Base-by-base conservation (phyloP, 1,140 invertebrate genomes). In the Eubasilissa regina region DNA sequence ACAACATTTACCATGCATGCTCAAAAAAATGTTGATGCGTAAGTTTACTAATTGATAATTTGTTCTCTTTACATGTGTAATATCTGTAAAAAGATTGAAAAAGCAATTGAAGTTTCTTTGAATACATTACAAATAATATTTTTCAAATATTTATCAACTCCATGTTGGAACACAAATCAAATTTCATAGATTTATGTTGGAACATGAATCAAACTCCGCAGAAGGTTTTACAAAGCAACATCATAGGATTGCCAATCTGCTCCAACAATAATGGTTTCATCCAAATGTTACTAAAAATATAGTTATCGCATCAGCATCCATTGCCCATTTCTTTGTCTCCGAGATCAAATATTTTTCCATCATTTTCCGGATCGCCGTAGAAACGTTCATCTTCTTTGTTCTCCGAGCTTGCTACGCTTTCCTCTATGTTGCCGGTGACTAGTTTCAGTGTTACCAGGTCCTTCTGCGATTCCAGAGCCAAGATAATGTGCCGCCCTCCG, bases 401-500 rank as follows among this genome's bases (percentile, higher is more conserved):
- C 8, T 21, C 44, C 0, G 12, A 44, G 43, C 12, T n/a, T 15
- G 62, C n/a, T 70, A 85, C 85, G 11, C 81, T 79, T 4, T 86
- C 85, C 76, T 88, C 87, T n/a, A 83, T 80, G 17, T 86, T 84
- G 6, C 92, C 92, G 79, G 89, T 87, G 4, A 82, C 60, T 8
- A 93, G 85, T 48, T 92, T 88, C 4, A 96, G 87, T 64, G 93
- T 93, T 0, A 94, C 86, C 19, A 95, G 88, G 47, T 91, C 88
- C 75, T 89, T 87, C 77, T 89, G 88, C 83, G 91, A 91, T 81
- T 92, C 91, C 47, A 93, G 83, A 10, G 92, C 95, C 73, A 97
- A 86, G 0, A 95, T 91, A 0, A 97, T 90, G 55, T 92, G 90
- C 19, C 91, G 89, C 0, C 95, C 96, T 66, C 94, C 92, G 47